Evolutionary conservation across 2,888 invertebrate genomes (phyloP), one percentile per base, ranked within the genome.

Genomic region (Campaea margaritaria): DNA sequence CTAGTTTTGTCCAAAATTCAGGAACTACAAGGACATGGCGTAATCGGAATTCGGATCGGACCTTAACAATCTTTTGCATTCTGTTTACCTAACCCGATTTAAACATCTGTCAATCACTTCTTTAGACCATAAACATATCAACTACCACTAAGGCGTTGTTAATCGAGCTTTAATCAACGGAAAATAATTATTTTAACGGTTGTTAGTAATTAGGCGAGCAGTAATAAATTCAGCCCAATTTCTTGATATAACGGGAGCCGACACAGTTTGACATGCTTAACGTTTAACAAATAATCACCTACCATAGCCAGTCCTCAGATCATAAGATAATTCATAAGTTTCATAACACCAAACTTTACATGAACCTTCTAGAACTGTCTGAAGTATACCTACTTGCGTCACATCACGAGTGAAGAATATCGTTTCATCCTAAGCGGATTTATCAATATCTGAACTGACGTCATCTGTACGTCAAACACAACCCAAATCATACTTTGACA

Each of bases 201-300:
- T 15, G 31, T 16, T 13, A 31, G 31, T 52, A 15, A 48, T 44
- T 51, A 41, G 27, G 34, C 38, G 14, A 38, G 34, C 15, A 15
- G 47, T 67, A 59, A 67, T 69, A 61, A 65, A 69, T 67, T 67
- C 64, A 58, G 51, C 58, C 65, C 61, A 57, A 64, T 67, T 67
- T 64, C 65, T 64, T 65, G 59, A 58, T 62, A 57, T 69, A 69
- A 67, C 67, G 67, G 62, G 14, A 42, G 52, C 55, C 57, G 57
- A 65, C 64, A 63, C 46, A 46, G 50, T 55, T 48, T 60, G 62
- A 58, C 65, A 63, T 57, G 46, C 45, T 45, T 48, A 41, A 64
- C 59, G 52, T 52, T 43, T 45, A 34, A 52, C 45, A 54, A 60
- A 49, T 55, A 41, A 44, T 41, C 36, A 44, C 39, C 21, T 21